Conservation (phyloP, 2,888 invertebrate species). For the Lithosia quadra region DNA sequence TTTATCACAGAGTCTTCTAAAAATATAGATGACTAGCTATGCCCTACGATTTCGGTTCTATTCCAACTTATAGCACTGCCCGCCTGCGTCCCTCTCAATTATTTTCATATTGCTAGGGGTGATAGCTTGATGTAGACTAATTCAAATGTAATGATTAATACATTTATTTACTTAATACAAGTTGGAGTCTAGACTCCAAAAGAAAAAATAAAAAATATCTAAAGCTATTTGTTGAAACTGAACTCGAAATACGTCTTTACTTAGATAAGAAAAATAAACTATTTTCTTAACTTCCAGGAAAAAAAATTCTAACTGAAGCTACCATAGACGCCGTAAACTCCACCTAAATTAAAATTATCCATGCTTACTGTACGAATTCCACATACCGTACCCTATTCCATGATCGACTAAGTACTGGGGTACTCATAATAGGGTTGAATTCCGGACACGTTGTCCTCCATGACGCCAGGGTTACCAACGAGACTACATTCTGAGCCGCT, state of each 20-base stretch:
- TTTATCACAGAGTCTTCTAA: too few relatives aligned
- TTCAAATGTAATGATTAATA: too few relatives aligned
- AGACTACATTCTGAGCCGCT: constrained; percentile 36
- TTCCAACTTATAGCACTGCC: too few relatives aligned
- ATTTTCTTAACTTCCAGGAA: not conserved
- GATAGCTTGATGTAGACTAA: too few relatives aligned
- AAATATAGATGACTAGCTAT: too few relatives aligned
- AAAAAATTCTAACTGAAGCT: not conserved
- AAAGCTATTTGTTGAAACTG: too few relatives aligned
- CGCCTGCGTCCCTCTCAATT: too few relatives aligned
- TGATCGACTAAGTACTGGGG: constrained; percentile 52
- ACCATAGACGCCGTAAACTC: not conserved
- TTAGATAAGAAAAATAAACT: not conserved
- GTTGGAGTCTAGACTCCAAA: not conserved
- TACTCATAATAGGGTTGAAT: constrained; percentile 62
- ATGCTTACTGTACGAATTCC: constrained; percentile 30
- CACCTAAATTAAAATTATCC: not conserved
- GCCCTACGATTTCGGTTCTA: too few relatives aligned
- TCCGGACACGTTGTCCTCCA: constrained; percentile 68
- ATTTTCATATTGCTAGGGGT: too few relatives aligned
- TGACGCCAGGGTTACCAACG: constrained; percentile 55
- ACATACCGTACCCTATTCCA: constrained; percentile 30
- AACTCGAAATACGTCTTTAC: too few relatives aligned
- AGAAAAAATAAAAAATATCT: not conserved
- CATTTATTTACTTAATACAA: too few relatives aligned